Base-by-base conservation (phyloP, 2,888 invertebrate genomes). In the Cryptus armator region DNA sequence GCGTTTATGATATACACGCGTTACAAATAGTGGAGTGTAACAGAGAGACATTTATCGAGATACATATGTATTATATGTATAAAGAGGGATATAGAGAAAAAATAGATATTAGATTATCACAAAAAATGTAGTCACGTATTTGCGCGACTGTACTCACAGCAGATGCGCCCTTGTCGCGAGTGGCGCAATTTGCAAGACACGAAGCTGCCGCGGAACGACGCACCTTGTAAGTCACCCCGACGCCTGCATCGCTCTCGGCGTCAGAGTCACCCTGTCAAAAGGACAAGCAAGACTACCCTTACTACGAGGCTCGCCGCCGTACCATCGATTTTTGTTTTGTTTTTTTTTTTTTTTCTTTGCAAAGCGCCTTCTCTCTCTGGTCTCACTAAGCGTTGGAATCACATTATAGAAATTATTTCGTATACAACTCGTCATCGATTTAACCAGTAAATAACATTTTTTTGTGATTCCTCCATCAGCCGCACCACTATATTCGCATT, bases 151-250 rank as follows among this genome's bases (percentile, higher is more conserved):
- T 93, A 93, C 93, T 93, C 91, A 93, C 93, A 89, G 93, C 91
- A 88, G 93, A 92, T 85, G 92, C 91, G 90, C 91, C 92, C 91
- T 93, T 93, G 89, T 93, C 93, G 80, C 93, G 92, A 85, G 91
- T 91, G 83, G 92, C 89, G 86, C 93, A 93, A 92, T 93, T 93
- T 80, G 93, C 93, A 88, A 93, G 93, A 89, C 93, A 93, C 87
- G 93, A 93, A 86, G 93, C 93, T 87, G 93, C 93, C 89, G 93
- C 92, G 89, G 93, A 93, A 91, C 92, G 92, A 90, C 93, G 93
- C 88, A 92, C 90, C 91, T 96, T 96, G 94, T 96, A 96, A 90
- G 96, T 96, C 89, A 96, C 96, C 94, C 96, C 96, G 94, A 95
- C 95, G 91, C 95, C 95, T 91, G 94, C 93, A 90, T 95, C 95